phyloP scores from a whole-genome alignment of 2,797 vertebrate species.

The Ficedula albicollis region DNA sequence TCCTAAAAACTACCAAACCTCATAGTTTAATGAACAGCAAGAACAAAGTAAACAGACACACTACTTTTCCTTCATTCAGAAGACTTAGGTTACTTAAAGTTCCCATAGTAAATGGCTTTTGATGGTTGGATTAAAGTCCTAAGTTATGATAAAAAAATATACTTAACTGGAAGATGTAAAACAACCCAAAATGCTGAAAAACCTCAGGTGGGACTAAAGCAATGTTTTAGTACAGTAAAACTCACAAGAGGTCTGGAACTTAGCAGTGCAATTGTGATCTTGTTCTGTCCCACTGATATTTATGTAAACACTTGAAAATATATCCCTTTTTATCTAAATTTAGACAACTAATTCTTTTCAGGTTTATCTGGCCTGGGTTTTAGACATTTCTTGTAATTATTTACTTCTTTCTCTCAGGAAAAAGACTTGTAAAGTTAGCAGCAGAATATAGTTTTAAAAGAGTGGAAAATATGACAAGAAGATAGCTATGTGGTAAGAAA shows the following conservation, averaged over 20 bases:
- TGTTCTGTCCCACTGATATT: neutral
- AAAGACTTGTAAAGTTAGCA: neutral
- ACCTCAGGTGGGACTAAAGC: neutral
- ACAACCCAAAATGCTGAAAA: neutral
- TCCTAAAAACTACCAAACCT: constrained; percentile 32
- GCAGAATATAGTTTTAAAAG: neutral
- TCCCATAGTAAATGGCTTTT: constrained; percentile 17
- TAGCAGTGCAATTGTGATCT: constrained; percentile 9
- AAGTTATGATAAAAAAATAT: constrained; percentile 5
- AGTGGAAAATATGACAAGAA: neutral
- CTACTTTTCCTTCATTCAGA: constrained; percentile 31
- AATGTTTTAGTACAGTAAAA: neutral
- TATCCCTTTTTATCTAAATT: neutral
- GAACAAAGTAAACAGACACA: constrained; percentile 42
- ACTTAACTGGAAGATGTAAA: neutral
- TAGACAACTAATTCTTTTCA: neutral
- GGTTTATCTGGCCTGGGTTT: neutral
- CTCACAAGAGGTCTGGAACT: constrained; percentile 6
- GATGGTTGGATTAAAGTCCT: constrained; percentile 37
- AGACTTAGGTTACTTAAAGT: constrained; percentile 14
- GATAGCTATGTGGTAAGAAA: neutral
- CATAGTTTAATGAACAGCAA: constrained; percentile 33
- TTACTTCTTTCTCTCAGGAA: neutral
- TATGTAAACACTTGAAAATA: constrained; percentile 1
- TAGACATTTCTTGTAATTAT: constrained; percentile 21